Evolutionary conservation across 2,888 invertebrate species (phyloP).

Genomic region (Physocephala rufipes): DNA sequence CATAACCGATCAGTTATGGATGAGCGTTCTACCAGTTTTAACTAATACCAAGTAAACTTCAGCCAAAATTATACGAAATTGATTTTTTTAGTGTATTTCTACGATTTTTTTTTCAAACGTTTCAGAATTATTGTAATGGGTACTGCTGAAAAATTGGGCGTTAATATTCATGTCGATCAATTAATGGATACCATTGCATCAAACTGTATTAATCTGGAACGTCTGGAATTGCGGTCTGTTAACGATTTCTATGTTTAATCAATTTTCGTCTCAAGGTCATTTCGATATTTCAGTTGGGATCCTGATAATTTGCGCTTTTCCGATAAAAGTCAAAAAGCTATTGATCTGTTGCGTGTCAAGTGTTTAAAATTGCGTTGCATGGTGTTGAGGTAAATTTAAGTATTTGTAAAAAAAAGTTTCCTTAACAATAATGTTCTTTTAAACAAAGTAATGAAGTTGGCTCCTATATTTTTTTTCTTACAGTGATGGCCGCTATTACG

Average conservation of each 20-base stretch:
- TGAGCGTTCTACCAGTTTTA: slow-evolving; percentile 90
- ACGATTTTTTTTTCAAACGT: too few species aligned
- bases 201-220: slow-evolving; percentile 86
- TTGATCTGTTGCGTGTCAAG: slow-evolving; percentile 94
- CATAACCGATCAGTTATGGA: slow-evolving; percentile 98
- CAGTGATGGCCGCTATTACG: slow-evolving; percentile 98
- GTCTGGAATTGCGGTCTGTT: slow-evolving; percentile 81
- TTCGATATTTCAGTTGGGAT: slow-evolving; percentile 77
- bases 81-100: too few species aligned
- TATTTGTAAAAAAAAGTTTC: background rate
- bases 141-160: slow-evolving; percentile 93
- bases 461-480: too few species aligned
- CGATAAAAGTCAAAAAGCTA: slow-evolving; percentile 99
- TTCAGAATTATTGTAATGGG: slow-evolving; percentile 95
- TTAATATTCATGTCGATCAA: slow-evolving; percentile 97
- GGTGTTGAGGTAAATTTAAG: slow-evolving; percentile 81
- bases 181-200: slow-evolving; percentile 97
- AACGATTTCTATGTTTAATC: too few species aligned
- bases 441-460: background rate
- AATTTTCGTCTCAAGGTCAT: background rate
- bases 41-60: slow-evolving; percentile 84
- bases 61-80: too few species aligned
- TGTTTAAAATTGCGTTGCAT: slow-evolving; percentile 92
- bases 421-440: background rate
- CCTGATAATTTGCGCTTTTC: slow-evolving; percentile 98